Conservation (phyloP, 2,888 invertebrate species). For the Drosophila yooni region DNA sequence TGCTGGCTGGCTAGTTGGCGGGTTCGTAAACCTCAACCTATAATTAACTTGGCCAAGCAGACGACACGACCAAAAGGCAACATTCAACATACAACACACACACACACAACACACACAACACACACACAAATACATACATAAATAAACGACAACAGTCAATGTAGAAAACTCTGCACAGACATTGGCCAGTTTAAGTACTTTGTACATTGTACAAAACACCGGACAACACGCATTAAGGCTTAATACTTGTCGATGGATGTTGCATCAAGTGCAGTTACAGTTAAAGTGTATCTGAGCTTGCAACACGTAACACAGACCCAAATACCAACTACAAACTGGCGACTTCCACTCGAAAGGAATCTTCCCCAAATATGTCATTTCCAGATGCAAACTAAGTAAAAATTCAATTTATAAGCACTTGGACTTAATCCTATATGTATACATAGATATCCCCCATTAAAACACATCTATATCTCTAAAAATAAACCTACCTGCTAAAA, state of each 20-base stretch:
- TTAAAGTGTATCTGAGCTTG: not conserved
- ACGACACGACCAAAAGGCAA: slow-evolving; percentile 58
- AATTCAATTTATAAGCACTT: rapidly evolving
- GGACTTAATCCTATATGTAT: rapidly evolving
- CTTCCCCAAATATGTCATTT: not conserved
- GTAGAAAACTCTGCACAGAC: slow-evolving; percentile 30
- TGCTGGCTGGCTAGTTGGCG: slow-evolving; percentile 29
- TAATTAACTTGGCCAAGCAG: slow-evolving; percentile 77
- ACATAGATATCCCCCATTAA: not conserved
- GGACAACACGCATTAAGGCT: not conserved
- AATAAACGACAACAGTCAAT: slow-evolving; percentile 11
- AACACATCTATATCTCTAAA: too few relatives aligned
- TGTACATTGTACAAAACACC: slow-evolving; percentile 5
- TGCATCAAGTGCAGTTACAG: not conserved
- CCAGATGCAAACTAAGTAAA: not conserved
- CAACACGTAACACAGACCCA: not conserved
- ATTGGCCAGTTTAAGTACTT: slow-evolving; percentile 39
- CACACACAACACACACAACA: slow-evolving; percentile 18
- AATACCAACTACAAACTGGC: too few relatives aligned
- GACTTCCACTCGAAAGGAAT: not conserved
- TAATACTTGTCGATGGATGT: not conserved
- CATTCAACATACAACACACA: slow-evolving; percentile 20
- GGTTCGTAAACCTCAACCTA: slow-evolving; percentile 81
- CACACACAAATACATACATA: slow-evolving; percentile 3
- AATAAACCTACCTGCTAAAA: not conserved